Evolutionary conservation across 1,140 invertebrate genomes (phyloP).

Genomic region (Lepidurus apus): DNA sequence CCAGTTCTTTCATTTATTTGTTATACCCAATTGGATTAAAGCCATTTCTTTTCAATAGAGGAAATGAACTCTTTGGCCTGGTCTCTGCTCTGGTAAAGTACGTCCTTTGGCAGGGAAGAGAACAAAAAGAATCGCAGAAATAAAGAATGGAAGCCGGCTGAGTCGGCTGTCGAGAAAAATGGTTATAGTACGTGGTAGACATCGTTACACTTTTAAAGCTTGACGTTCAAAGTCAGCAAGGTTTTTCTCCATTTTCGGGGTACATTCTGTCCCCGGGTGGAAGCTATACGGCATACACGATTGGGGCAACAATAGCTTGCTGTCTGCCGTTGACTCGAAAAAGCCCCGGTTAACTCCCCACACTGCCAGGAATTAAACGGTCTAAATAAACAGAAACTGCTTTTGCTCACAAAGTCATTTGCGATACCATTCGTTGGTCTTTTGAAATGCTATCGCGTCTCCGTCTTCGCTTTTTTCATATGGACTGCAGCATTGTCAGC

Average conservation of each 20-base stretch:
- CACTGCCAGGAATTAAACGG: not conserved
- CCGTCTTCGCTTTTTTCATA: not conserved
- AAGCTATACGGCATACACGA: not conserved
- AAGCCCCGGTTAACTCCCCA: not conserved
- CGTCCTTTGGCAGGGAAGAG: not conserved
- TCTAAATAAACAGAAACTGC: not conserved
- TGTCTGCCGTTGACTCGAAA: not conserved
- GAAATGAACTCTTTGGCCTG: conserved; percentile 2
- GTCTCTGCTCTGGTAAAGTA: not conserved
- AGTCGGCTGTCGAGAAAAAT: not conserved
- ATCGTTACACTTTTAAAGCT: not conserved
- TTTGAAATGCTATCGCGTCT: not conserved
- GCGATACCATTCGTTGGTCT: not conserved
- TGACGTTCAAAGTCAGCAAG: not conserved
- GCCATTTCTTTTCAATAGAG: not conserved
- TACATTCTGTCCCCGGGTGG: not conserved
- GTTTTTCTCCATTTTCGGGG: not conserved
- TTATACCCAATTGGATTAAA: conserved; percentile 10
- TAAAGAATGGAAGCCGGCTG: not conserved
- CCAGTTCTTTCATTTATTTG: not conserved
- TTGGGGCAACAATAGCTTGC: conserved; percentile 4
- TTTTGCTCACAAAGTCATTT: not conserved
- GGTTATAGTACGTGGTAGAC: not conserved
- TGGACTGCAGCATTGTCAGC: too few species aligned
- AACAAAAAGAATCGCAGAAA: not conserved